phyloP scores from a whole-genome alignment of 1,140 invertebrate genomes.

The Scylla paramamosain region DNA sequence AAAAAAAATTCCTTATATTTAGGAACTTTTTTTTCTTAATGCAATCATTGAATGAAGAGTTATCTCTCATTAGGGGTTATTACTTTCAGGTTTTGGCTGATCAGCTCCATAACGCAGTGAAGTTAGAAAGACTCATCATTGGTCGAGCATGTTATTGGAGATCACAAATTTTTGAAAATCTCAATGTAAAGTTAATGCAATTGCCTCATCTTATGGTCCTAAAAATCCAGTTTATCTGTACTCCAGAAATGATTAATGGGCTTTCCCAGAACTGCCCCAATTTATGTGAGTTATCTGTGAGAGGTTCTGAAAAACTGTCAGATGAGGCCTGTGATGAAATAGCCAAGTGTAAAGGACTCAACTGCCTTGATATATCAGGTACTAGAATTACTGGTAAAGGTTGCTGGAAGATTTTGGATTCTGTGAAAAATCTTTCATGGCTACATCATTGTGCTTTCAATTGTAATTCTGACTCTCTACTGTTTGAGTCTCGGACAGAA shows the following conservation, averaged over 20 bases:
- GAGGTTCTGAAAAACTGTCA: conserved; percentile 73
- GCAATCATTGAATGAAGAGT: not conserved
- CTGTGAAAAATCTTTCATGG: conserved; percentile 63
- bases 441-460: conserved; percentile 76
- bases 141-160: conserved; percentile 73
- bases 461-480: conserved; percentile 74
- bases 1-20: not conserved
- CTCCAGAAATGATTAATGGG: conserved; percentile 70
- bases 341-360: conserved; percentile 53
- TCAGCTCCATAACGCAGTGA: conserved; percentile 57
- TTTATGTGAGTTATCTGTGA: conserved; percentile 67
- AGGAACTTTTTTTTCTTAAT: not conserved
- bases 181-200: conserved; percentile 53
- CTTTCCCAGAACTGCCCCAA: conserved; percentile 67
- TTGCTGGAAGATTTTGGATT: conserved; percentile 69
- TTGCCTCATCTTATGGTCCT: conserved; percentile 60
- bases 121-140: conserved; percentile 60
- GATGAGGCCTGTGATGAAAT: conserved; percentile 67
- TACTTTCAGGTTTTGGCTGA: conserved; percentile 65
- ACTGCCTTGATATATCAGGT: conserved; percentile 69
- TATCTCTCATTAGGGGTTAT: not conserved
- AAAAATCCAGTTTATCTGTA: conserved; percentile 74
- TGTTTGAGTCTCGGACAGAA: conserved; percentile 74
- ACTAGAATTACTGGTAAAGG: conserved; percentile 76
- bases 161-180: conserved; percentile 61